phyloP scores from a whole-genome alignment of 2,888 invertebrate species.

The Disparrhopalites patrizii region DNA sequence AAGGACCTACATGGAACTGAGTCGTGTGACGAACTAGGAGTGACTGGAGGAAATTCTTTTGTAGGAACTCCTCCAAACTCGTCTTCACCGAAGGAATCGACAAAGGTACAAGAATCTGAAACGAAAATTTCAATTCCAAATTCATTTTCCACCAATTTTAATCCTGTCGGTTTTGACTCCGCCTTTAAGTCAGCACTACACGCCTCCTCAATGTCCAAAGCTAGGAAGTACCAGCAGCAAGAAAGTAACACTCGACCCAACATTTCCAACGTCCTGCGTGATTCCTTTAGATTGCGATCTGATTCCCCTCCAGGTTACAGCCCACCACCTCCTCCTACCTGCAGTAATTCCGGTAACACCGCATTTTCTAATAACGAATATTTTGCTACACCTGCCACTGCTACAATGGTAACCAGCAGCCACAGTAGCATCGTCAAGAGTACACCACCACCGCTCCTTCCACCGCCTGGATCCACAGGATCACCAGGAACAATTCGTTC shows the following conservation, averaged over 20 bases:
- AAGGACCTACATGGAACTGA: slow-evolving; percentile 60
- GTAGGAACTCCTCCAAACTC: not conserved
- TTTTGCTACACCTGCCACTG: slow-evolving; percentile 17
- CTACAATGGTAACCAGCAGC: not conserved
- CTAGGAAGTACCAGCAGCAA: slow-evolving; percentile 22
- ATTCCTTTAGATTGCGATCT: slow-evolving; percentile 25
- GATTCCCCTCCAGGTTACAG: slow-evolving; percentile 46
- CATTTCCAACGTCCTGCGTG: slow-evolving; percentile 21
- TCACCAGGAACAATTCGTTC: not conserved
- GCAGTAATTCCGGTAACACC: not conserved
- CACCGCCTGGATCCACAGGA: slow-evolving; percentile 13
- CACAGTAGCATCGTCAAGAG: not conserved
- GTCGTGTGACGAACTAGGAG: not conserved
- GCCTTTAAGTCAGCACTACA: slow-evolving; percentile 32
- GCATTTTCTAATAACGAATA: slow-evolving; percentile 37
- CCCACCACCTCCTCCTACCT: slow-evolving; percentile 44
- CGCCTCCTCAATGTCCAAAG: slow-evolving; percentile 32
- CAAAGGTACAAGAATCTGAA: slow-evolving; percentile 22
- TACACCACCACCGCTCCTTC: slow-evolving; percentile 17
- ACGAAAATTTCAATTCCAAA: slow-evolving; percentile 37
- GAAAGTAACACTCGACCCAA: not conserved
- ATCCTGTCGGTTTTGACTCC: slow-evolving; percentile 32
- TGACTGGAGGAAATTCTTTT: slow-evolving; percentile 23
- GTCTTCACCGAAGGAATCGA: not conserved
- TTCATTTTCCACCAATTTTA: slow-evolving; percentile 46